Evolutionary conservation across 2,888 invertebrate genomes (phyloP).

Genomic region (Euzophera pinguis): DNA sequence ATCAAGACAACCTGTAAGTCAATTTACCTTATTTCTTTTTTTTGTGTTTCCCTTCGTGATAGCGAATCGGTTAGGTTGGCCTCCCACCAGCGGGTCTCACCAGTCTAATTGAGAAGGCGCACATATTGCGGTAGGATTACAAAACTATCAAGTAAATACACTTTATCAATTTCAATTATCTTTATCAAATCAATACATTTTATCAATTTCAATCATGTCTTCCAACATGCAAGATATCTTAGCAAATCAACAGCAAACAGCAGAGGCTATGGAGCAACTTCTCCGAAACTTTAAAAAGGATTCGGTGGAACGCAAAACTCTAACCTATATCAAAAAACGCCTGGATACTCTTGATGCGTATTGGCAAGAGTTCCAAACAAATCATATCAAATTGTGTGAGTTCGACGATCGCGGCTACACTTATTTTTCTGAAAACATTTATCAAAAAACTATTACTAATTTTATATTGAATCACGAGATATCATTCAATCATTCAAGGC

Average conservation of each 20-base stretch:
- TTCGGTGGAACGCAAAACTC: neutral
- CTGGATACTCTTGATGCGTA: neutral
- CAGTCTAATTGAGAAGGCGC: slow-evolving; percentile 3
- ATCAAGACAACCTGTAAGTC: neutral
- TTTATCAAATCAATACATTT: neutral
- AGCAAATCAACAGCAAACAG: neutral
- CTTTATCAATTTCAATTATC: neutral
- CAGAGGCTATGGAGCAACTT: neutral
- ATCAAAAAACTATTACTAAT: neutral
- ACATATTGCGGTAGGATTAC: neutral
- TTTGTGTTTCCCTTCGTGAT: neutral
- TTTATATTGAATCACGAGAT: neutral
- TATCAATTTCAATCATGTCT: neutral
- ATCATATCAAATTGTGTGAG: neutral
- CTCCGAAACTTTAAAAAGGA: neutral
- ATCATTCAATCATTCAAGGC: neutral
- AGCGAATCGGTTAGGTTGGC: slow-evolving; percentile 5
- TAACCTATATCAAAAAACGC: neutral
- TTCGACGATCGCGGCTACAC: neutral
- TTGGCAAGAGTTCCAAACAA: neutral
- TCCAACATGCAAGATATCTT: neutral
- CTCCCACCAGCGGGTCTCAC: slow-evolving; percentile 4
- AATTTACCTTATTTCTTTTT: neutral
- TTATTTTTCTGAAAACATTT: neutral
- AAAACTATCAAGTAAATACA: neutral